A percentile compares a stretch with the other conserved stretches of the same genome.
These are phyloP conservation scores for Parazoanthus darwini DNA, from an alignment of 92 coral and sea anemone genomes.

Conservation along the genomic window DNA sequence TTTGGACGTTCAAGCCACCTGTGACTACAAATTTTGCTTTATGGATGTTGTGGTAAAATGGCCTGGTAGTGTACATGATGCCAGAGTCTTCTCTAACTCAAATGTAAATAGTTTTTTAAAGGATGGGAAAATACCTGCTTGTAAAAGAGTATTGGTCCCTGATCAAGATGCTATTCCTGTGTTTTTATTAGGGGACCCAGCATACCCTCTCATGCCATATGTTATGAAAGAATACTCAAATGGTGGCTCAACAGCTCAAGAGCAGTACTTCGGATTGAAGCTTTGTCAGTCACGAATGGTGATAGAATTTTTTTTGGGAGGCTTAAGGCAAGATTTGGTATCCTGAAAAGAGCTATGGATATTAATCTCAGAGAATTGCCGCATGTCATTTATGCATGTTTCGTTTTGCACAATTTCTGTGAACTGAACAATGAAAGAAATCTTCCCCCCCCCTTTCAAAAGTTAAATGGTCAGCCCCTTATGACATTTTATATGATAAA, in stretches of 20 bases:
- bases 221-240: slow-evolving; percentile 72
- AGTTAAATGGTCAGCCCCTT: neutral
- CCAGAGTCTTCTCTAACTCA: slow-evolving; percentile 66
- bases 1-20: slow-evolving; percentile 55
- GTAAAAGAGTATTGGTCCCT: slow-evolving; percentile 56
- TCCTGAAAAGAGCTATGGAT: slow-evolving; percentile 57
- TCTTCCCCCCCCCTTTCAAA: neutral
- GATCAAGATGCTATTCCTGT: slow-evolving; percentile 63
- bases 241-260: slow-evolving; percentile 66
- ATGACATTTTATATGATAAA: no score
- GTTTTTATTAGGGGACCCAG: slow-evolving; percentile 66
- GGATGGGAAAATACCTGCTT: slow-evolving; percentile 60
- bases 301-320: slow-evolving; percentile 68
- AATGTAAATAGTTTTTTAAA: slow-evolving; percentile 50
- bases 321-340: slow-evolving; percentile 60
- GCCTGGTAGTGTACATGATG: slow-evolving; percentile 73
- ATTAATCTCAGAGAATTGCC: slow-evolving; percentile 59
- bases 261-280: slow-evolving; percentile 67
- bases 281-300: slow-evolving; percentile 66
- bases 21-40: slow-evolving; percentile 57
- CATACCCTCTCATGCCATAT: slow-evolving; percentile 74
- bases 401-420: slow-evolving; percentile 68
- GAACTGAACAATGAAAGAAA: slow-evolving; percentile 58
- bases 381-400: slow-evolving; percentile 64
- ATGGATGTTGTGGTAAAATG: slow-evolving; percentile 60